Percentiles rank a stretch among this genome's conserved stretches.
Conservation (phyloP, 2,113 vertebrate species). For the Poicephalus meyeri region DNA sequence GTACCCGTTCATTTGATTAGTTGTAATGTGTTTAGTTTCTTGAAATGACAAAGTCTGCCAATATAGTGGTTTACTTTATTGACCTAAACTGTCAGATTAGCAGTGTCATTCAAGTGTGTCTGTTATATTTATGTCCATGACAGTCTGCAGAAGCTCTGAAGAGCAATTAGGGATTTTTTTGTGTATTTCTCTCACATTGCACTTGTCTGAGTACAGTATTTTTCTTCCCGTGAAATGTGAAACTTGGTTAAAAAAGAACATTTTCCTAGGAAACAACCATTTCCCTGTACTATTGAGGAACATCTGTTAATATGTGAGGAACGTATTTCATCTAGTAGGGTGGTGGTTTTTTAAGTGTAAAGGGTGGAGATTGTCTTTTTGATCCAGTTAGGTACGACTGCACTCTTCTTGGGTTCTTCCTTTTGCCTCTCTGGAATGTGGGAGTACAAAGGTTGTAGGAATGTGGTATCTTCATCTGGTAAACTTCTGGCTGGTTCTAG, state of each 20-base stretch:
- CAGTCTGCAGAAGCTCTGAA: background rate
- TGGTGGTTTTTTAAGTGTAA: background rate
- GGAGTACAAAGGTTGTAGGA: background rate
- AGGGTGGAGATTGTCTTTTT: background rate
- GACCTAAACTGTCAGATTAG: background rate
- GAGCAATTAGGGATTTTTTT: background rate
- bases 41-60: background rate
- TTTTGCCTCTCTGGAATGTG: background rate
- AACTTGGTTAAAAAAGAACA: background rate
- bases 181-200: background rate
- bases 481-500: background rate
- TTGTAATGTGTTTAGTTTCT: background rate
- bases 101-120: background rate
- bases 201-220: background rate
- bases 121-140: background rate
- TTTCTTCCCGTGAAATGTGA: background rate
- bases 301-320: background rate
- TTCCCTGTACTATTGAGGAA: background rate
- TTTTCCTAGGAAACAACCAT: background rate
- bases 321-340: background rate
- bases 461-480: background rate
- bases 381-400: background rate
- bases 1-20: background rate
- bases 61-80: background rate
- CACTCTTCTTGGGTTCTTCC: background rate